Conservation (phyloP, 2,797 vertebrate species). For the Alca torda region DNA sequence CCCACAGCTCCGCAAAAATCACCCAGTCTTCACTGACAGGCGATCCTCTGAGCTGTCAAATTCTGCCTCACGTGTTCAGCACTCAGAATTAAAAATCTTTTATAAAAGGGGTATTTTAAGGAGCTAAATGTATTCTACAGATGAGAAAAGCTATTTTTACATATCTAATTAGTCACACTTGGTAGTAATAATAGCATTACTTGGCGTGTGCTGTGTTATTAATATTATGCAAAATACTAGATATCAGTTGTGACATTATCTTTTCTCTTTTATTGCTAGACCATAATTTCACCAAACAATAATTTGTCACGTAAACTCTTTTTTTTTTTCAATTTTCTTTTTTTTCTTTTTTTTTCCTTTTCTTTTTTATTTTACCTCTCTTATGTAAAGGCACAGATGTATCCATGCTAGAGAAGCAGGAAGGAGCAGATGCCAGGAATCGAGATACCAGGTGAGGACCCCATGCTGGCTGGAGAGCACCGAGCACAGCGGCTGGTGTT, state of each 20-base stretch:
- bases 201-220: constrained; percentile 39
- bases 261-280: background rate
- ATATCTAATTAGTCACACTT: constrained; percentile 61
- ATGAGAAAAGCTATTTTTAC: constrained; percentile 15
- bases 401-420: background rate
- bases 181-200: constrained; percentile 23
- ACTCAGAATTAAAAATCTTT: constrained; percentile 39
- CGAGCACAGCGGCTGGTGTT: background rate
- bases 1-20: background rate
- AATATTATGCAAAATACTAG: constrained; percentile 44
- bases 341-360: background rate
- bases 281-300: constrained; percentile 32
- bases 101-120: constrained; percentile 40
- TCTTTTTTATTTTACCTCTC: background rate
- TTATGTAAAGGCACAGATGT: background rate
- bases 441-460: fast-evolving
- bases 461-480: background rate
- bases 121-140: constrained; percentile 41
- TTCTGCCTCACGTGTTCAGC: background rate
- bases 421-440: background rate
- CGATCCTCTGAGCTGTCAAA: constrained; percentile 4
- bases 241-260: background rate
- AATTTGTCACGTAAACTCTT: background rate
- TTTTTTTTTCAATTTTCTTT: background rate
- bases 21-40: background rate